Base-by-base conservation (phyloP, 2,888 invertebrate species). In the Xestia xanthographa region DNA sequence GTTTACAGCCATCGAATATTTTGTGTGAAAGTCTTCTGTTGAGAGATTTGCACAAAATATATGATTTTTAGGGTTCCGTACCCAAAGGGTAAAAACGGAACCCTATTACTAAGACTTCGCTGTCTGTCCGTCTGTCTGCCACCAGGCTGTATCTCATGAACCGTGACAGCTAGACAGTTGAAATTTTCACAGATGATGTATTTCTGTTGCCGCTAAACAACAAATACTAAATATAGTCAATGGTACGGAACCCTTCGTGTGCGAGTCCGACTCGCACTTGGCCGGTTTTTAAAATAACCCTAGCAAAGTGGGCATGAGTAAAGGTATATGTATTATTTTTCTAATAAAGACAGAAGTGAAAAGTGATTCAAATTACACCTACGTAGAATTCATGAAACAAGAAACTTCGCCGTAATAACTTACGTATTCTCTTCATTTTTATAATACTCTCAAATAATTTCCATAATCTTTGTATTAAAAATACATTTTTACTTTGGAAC, bases 401-500 rank as follows among this genome's bases (percentile, higher is more conserved):
- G 17, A 26, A 34, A 78, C 45, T 68, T 68, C 8, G n/a, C 5
- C 34, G 22, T 66, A 66, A 66, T 80, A 60, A 75, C 66, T 83
- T 75, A 65, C 14, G 62, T 58, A 80, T 81, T 73, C 75, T n/a
- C 56, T 70, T 75, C 26, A 66, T 60, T 63, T 77, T 80, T 79
- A 69, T 72, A 66, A 68, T 72, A 66, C 50, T 69, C 56, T 66
- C 60, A 17, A n/a, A 29, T 38, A 20, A 76, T 80, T 77, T 83
- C 69, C 86, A 86, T 87, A 86, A 86, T 87, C 77, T 83, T 83
- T 75, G 66, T 68, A 66, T 80, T 78, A 77, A 80, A 76, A 77
- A 73, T 65, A 78, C 50, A 73, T 77, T 85, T 85, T 85, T 77
- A 66, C 48, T 53, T 43, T 14, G 62, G 62, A 87, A 75, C 72